phyloP scores from a whole-genome alignment of 2,888 invertebrate genomes.

The Thymelicus acteon region DNA sequence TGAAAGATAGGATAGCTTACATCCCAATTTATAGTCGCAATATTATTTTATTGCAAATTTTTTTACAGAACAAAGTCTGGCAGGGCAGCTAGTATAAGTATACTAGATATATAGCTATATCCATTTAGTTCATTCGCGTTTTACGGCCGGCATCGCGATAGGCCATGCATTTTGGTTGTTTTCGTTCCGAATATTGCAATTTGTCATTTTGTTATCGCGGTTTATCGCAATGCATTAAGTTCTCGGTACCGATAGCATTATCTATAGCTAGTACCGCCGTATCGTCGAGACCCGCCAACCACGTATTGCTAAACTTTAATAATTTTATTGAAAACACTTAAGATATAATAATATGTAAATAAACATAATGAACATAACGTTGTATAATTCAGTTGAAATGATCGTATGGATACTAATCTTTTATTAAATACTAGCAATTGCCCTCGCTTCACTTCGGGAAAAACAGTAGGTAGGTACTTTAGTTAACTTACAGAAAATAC shows the following conservation, averaged over 20 bases:
- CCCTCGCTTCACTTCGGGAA: too few species aligned
- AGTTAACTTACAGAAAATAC: too few species aligned
- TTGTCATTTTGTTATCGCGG: slow-evolving; percentile 71
- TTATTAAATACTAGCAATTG: too few species aligned
- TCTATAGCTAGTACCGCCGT: slow-evolving; percentile 62
- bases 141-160: neutral
- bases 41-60: too few species aligned
- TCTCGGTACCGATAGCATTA: slow-evolving; percentile 74
- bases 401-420: too few species aligned
- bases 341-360: slow-evolving; percentile 16
- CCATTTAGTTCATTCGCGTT: neutral
- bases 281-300: slow-evolving; percentile 44
- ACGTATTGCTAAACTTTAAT: slow-evolving; percentile 42
- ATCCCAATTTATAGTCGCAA: too few species aligned
- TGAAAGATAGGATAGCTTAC: too few species aligned
- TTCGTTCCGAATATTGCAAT: slow-evolving; percentile 66
- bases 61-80: too few species aligned
- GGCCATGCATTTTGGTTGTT: slow-evolving; percentile 46
- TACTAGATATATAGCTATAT: too few species aligned
- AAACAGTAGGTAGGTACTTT: too few species aligned
- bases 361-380: neutral
- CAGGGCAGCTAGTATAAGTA: too few species aligned
- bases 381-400: too few species aligned
- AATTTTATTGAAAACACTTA: neutral
- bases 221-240: slow-evolving; percentile 72